Base-by-base conservation (phyloP, 1,140 invertebrate genomes). In the Drosophila funebris region DNA sequence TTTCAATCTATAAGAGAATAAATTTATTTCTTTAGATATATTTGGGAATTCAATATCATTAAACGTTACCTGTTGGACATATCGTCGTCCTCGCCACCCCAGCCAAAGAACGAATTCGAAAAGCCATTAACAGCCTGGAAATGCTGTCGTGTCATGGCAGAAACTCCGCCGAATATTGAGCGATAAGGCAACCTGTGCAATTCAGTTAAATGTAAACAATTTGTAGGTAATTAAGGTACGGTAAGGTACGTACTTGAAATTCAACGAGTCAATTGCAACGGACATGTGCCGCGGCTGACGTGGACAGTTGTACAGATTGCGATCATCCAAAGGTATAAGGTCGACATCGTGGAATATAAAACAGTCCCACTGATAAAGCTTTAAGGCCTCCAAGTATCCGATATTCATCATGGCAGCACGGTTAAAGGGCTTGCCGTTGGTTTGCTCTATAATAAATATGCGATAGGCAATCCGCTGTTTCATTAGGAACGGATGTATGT, bases 331-430 rank as follows among this genome's bases (percentile, higher is more conserved):
- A 4, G 98, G 97, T 81, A 99, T 92, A 46, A 99, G 94, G 92
- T 99, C 98, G 18, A 99, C 97, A 92, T 99, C 98, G 92, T 99
- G 98, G 92, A 99, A 99, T 70, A 99, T 95, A 92, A 98, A 98
- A 92, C 98, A 99, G 83, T 97, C 95, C 92, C 95, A 97, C 37
- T 94, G 93, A 37, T 94, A 94, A 36, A 95, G 92, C 89, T 96
- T 96, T 72, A 95, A 92, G 1, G 97, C 96, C 92, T 99, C 98
- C 36, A 94, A 93, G 92, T 96, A 99, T 5, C 98, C 98, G n/a
- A 99, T 95, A 92, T 99, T 99, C 95, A 99, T 97, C 44, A 99
- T 93, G 93, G 96, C 96, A 1, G 97, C 98, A 57, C 97, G 94
- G 92, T 99, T 99, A 91, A 99, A 99, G 11, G 94, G 93, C 6